Evolutionary conservation across 2,113 vertebrate species (phyloP), one percentile per base, ranked within the genome.

Genomic region (Eublepharis macularius): DNA sequence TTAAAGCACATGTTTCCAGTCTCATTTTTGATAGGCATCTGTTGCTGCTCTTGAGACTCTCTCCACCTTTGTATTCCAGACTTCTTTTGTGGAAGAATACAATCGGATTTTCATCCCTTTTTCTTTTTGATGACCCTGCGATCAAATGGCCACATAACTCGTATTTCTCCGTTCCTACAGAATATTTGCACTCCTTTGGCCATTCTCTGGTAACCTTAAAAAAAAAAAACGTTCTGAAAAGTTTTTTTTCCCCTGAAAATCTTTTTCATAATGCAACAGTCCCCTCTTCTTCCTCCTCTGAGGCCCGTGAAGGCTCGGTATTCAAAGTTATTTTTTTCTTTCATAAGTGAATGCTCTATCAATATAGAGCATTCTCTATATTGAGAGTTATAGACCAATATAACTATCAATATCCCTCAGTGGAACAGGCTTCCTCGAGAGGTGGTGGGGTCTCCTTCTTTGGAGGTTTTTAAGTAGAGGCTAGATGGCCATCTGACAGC

Each of bases 161-260:
- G 82, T 86, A 63, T 85, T 60, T 91, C 89, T 86, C 73, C 0
- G 63, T 34, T 85, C 54, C 63, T 87, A 80, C 63, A 82, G 65
- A 66, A 78, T 74, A 74, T 94, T 89, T 90, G 34, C 87, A 88
- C 91, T 91, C 85, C 76, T 78, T 75, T 90, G 26, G 84, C 82
- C 91, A 82, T 63, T 57, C n/a, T 2, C 80, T 49, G 51, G 19
- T 32, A 65, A 57, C 39, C n/a, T 63, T 76, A 24, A 24, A 13
- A 60, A 60, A 26, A 60, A 60, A 60, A 60, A 24, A 24, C 60
- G 9, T 63, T 51, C 49, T 80, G 76, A 85, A 89, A 90, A 19
- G 82, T 9, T 32, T 47, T 87, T 72, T 26, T 89, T 89, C 82
- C n/a, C n/a, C n/a, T 77, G 70, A 72, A 51, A 82, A 43, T 8